phyloP scores from a whole-genome alignment of 2,797 vertebrate species.

The Myotis myotis region DNA sequence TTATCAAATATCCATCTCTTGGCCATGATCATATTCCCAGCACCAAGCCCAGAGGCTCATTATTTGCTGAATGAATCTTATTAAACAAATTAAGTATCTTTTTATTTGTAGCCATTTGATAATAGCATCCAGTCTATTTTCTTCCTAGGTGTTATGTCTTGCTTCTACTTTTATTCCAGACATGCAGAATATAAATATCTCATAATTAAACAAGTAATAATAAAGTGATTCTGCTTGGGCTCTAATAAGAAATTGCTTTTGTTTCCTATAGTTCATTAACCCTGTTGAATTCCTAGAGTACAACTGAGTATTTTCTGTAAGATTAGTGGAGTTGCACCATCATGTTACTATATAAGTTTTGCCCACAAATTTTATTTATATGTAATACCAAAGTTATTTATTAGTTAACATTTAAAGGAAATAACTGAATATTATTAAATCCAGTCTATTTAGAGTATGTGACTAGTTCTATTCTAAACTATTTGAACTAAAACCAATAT shows the following conservation, averaged over 20 bases:
- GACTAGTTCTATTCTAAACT: background rate
- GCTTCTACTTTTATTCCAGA: background rate
- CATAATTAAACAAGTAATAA: background rate
- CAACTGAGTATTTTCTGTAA: background rate
- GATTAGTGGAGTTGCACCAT: background rate
- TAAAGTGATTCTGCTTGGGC: background rate
- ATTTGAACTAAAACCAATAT: background rate
- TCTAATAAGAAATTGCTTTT: background rate
- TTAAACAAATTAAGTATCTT: background rate
- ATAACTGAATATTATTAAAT: background rate
- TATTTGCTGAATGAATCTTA: background rate
- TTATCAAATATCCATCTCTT: background rate
- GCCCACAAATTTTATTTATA: background rate
- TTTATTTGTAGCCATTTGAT: background rate
- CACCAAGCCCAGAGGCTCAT: background rate
- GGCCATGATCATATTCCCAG: background rate
- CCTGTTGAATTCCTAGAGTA: background rate
- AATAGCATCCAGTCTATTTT: background rate
- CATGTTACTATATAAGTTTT: background rate
- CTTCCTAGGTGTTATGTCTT: background rate
- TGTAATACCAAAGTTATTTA: background rate
- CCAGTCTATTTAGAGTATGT: background rate
- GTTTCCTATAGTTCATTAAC: background rate
- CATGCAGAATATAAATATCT: background rate
- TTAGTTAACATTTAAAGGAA: background rate